These are phyloP conservation scores for Atrichornis clamosus DNA, from an alignment of 2,113 vertebrate genomes.

Conservation along the genomic window DNA sequence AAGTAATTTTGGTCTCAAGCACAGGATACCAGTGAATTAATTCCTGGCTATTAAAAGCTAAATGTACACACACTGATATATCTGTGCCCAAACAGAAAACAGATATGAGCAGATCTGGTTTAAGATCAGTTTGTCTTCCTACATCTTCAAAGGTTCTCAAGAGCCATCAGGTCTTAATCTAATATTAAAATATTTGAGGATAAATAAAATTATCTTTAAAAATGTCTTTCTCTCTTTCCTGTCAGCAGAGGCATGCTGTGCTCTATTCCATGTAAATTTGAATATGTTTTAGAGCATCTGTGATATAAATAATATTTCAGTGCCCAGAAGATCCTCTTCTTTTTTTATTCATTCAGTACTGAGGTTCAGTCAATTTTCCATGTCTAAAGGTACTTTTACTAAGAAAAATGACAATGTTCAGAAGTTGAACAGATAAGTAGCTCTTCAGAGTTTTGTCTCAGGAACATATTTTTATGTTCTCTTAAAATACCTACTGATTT, in stretches of 20 bases:
- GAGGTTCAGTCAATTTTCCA: not conserved
- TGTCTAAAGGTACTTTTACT: not conserved
- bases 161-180: not conserved
- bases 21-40: not conserved
- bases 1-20: not conserved
- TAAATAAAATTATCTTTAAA: not conserved
- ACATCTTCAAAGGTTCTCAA: not conserved
- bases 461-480: not conserved
- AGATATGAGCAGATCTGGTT: not conserved
- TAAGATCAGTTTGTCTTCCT: not conserved
- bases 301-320: not conserved
- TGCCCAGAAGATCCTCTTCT: not conserved
- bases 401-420: not conserved
- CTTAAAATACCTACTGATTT: not conserved
- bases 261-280: not conserved
- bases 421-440: not conserved
- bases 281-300: not conserved
- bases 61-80: not conserved
- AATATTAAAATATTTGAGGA: not conserved
- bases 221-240: accelerated
- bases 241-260: not conserved
- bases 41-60: not conserved
- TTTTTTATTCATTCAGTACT: not conserved
- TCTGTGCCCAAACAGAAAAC: not conserved
- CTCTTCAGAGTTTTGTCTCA: not conserved